Evolutionary conservation across 2,888 invertebrate genomes (phyloP).

Genomic region (Microdon myrmicae): DNA sequence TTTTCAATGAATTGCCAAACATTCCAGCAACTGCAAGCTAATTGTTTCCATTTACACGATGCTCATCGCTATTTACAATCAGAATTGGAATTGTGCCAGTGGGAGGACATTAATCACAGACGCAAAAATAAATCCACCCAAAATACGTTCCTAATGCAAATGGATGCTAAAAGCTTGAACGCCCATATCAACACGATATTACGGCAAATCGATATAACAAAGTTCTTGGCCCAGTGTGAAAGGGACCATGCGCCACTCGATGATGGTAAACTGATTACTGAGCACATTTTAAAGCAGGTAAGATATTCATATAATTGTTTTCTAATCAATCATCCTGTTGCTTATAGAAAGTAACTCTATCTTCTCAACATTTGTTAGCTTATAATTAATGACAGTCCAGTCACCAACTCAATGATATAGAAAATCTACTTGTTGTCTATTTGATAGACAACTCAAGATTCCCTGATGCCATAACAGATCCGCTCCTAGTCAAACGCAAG

Average conservation of each 20-base stretch:
- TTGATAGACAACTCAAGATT: no score
- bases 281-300: slow-evolving; percentile 60
- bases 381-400: no score
- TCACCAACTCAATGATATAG: no score
- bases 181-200: slow-evolving; percentile 82
- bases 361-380: no score
- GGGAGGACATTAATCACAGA: slow-evolving; percentile 68
- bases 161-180: slow-evolving; percentile 78
- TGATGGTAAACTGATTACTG: slow-evolving; percentile 54
- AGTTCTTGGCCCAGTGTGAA: slow-evolving; percentile 77
- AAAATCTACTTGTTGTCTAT: no score
- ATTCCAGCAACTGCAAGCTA: slow-evolving; percentile 70
- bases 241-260: slow-evolving; percentile 33
- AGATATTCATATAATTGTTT: neutral
- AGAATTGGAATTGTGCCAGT: slow-evolving; percentile 70
- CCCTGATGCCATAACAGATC: no score
- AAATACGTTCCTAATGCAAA: slow-evolving; percentile 72
- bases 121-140: slow-evolving; percentile 57
- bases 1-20: slow-evolving; percentile 73
- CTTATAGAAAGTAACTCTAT: neutral
- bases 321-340: neutral
- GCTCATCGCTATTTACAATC: slow-evolving; percentile 76
- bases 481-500: no score
- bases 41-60: slow-evolving; percentile 69
- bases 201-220: slow-evolving; percentile 83